Evolutionary conservation across 53 echinoderm and acorn worm genomes (phyloP), one percentile per base, ranked within the genome.

Genomic region (Mesocentrotus franciscanus): DNA sequence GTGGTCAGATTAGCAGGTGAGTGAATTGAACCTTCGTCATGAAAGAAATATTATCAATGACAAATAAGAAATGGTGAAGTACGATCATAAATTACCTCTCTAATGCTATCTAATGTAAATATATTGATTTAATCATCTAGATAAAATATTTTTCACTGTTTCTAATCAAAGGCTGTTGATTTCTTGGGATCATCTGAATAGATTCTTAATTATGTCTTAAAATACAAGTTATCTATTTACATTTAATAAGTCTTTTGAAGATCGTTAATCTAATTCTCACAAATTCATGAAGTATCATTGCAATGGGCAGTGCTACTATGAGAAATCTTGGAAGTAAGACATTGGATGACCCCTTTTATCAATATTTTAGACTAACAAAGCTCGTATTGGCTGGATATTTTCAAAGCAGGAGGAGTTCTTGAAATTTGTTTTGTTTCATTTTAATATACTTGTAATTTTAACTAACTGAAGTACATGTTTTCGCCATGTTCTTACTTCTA

Each of bases 1-100:
- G 98, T 99, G 16, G 99, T 99, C 89, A 96, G 99, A 90, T 94
- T 99, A 97, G 99, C 98, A 93, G 99, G 98, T 98, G 56, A 74
- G 93, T 7, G 36, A 20, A 17, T 20, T 20, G 18, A 39, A 22
- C 29, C 16, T 27, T 56, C 15, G 55, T 74, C 29, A 27, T 74
- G 27, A 74, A 8, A 74, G 27, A 74, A 74, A 9, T 27, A 30
- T 26, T 3, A 70, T 70, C 17, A 64, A 66, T 39, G 39, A 39
- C 1, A 39, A 39, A 39, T 39, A 4, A 49, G 3, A n/a, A n/a
- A 4, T 49, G 68, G 20, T 66, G 15, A 61, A 15, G 61, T 61
- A 16, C 2, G 1, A 3, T 68, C 68, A 68, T 68, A 24, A 68
- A 0, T 22, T 24, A 5, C 3, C 66, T 66, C 66, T 39, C 68